A percentile compares a stretch with the other conserved stretches of the same genome.
These are phyloP conservation scores for Paradoxurus hermaphroditus DNA, from an alignment of 2,113 vertebrate genomes.

Conservation along the genomic window DNA sequence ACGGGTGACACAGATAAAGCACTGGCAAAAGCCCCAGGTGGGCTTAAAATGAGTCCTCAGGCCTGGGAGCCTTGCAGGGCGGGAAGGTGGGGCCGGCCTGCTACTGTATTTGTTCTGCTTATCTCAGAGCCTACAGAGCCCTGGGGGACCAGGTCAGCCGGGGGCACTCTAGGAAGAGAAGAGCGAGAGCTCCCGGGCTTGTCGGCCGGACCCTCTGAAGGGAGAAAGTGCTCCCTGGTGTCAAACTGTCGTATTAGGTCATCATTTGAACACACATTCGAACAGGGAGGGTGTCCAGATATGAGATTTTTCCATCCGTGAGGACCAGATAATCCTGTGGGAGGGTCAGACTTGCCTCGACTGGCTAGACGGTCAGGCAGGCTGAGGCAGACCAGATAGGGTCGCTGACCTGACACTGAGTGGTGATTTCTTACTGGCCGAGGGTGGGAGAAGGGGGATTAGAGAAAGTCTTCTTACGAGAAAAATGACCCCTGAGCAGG, in stretches of 20 bases:
- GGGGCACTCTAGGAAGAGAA: not conserved
- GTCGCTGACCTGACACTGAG: accelerated
- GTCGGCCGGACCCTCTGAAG: not conserved
- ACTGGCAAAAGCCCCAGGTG: conserved; percentile 47
- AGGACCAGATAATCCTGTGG: not conserved
- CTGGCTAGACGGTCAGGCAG: not conserved
- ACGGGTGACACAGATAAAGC: conserved; percentile 64
- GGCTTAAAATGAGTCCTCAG: conserved; percentile 7
- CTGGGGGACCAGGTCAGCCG: not conserved
- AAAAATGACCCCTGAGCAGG: not conserved
- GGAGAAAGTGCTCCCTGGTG: not conserved
- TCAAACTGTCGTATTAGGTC: not conserved
- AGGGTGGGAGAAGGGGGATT: not conserved
- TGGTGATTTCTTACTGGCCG: not conserved
- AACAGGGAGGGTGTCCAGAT: not conserved
- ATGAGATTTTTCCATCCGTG: not conserved
- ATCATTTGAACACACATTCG: not conserved
- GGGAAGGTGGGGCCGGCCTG: not conserved
- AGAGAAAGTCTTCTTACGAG: not conserved
- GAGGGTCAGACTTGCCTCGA: not conserved
- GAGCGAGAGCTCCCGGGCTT: not conserved
- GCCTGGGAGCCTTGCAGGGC: not conserved
- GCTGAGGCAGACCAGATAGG: not conserved
- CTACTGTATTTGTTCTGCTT: conserved; percentile 53
- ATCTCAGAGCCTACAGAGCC: conserved; percentile 7